phyloP scores from a whole-genome alignment of 2,797 vertebrate species.

The Acrossocheilus fasciatus region DNA sequence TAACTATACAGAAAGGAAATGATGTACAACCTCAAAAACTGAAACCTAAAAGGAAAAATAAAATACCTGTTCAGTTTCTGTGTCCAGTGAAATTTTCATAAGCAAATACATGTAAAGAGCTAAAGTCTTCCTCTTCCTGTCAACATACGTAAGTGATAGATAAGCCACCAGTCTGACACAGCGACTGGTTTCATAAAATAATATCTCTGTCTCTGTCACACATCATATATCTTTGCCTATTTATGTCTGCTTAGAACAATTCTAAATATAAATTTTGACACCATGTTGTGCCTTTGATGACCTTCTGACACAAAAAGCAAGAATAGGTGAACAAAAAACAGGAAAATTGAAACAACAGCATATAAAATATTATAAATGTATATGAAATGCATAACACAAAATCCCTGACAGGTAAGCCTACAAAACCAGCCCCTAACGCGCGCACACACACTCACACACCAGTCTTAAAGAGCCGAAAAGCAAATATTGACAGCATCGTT shows the following conservation, averaged over 20 bases:
- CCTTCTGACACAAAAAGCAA: not conserved
- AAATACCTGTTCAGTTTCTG: constrained; percentile 69
- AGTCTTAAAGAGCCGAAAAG: constrained; percentile 44
- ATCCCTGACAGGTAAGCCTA: not conserved
- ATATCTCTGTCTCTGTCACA: not conserved
- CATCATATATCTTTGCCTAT: not conserved
- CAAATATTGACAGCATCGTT: constrained; percentile 57
- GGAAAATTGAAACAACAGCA: not conserved
- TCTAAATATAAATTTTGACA: not conserved
- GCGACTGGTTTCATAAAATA: not conserved
- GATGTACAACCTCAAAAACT: not conserved
- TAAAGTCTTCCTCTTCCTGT: constrained; percentile 55
- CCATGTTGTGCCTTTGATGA: not conserved
- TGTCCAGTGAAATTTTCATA: constrained; percentile 71
- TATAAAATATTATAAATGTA: not conserved
- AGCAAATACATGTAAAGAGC: constrained; percentile 75
- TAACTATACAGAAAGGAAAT: not conserved
- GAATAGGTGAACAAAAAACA: not conserved
- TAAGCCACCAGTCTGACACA: not conserved
- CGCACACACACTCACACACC: not conserved
- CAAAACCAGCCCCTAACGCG: not conserved
- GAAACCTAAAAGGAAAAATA: not conserved
- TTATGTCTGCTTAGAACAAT: not conserved
- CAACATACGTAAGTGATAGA: constrained; percentile 44
- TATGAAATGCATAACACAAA: constrained; percentile 12